Evolutionary conservation across 2,888 invertebrate genomes (phyloP), one percentile per base, ranked within the genome.

Genomic region (Drosophila kuntzei): DNA sequence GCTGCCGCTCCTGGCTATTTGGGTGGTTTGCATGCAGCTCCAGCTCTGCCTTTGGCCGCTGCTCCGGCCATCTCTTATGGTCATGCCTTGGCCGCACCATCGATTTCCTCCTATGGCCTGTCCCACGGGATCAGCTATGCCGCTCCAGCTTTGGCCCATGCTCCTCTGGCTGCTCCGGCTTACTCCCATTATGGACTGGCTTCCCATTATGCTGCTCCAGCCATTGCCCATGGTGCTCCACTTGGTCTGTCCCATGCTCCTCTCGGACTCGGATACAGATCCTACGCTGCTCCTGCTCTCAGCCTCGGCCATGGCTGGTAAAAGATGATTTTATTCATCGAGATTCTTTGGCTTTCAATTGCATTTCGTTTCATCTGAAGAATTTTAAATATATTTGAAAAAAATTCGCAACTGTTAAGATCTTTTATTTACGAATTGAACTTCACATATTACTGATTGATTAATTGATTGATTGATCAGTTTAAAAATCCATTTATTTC

Each of bases 231-330:
- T 63, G 80, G 66, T 59, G 80, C 76, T 43, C 64, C 73, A 11
- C 47, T 79, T 7, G 74, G 68, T 0, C 7, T 80, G 46, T 61
- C 75, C 0, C 84, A 83, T 32, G 83, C 70, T 34, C 69, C 67
- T 9, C 44, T 71, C 8, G 76, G 77, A 6, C 55, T 78, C 8
- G 81, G 79, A 53, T 71, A 73, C 43, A 65, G 53, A 34, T 73
- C 82, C 18, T 62, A 70, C 29, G 76, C 92, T 2, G 91, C 79
- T 36, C 84, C 95, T 3, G 95, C 96, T 46, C 6, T 14, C 47
- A 37, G 57, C 27, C 57, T 54, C 11, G 60, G 78, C 16, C 90
- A 91, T 80, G 90, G 89, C 62, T 90, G 90, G 90, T 90, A 91
- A 83, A n/a, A 0, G 7, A 8, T 14, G n/a, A 25, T n/a, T 14